Base-by-base conservation (phyloP, 2,888 invertebrate genomes). In the Maniola hyperantus region DNA sequence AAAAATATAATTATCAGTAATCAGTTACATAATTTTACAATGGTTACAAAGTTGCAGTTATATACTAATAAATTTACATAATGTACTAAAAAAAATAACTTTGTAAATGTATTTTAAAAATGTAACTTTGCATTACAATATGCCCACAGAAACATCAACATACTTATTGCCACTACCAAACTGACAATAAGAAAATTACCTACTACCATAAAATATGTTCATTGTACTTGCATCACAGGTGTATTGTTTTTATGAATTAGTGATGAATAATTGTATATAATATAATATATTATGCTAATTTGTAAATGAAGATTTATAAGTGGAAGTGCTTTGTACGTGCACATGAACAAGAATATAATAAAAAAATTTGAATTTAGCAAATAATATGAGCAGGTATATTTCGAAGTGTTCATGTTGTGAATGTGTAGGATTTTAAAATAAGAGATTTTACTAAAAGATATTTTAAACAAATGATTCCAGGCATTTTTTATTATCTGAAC, bases 281-380 rank as follows among this genome's bases (percentile, higher is more conserved):
- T 50, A 48, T 36, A 50, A 36, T 36, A 50, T 60, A 60, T 60
- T 60, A 60, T 60, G 60, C 48, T 50, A 60, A 50, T 50, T 18
- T 60, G 36, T 48, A 48, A 60, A 42, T 46, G 46, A 36, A 60
- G 50, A 50, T 36, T 60, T 50, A 60, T 50, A 60, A 34, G 44
- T 50, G 50, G 15, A 36, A 34, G 8, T 48, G 15, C 6, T 57
- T 39, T 20, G 6, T n/a, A 5, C 11, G 11, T 33, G 11, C 11
- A 15, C 15, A 7, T 34, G 34, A 54, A 54, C 7, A 26, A 8
- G n/a, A 34, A 54, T 54, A 54, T 54, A 13, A 51, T 33, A 51
- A 26, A 26, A 26, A 26, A 26, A 26, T n/a, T n/a, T 26, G 26
- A 26, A 26, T 20, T 8, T 18, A 11, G 50, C 50, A 10, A 10